These are phyloP conservation scores for Furnarius figulus DNA, from an alignment of 2,113 vertebrate species.

Conservation along the genomic window DNA sequence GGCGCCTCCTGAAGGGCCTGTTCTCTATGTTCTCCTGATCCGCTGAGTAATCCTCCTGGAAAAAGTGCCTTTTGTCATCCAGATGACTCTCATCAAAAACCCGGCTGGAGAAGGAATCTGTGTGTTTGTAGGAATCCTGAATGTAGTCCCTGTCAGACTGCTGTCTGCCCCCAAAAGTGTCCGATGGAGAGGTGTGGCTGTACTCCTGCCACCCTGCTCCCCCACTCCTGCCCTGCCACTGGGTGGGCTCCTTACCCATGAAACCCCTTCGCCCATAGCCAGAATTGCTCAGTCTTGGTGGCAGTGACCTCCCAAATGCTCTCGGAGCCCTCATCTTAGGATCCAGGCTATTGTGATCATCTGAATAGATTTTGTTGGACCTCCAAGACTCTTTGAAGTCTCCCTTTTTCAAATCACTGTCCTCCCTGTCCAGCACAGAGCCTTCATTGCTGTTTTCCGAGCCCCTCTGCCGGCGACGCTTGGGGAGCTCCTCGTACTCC, in stretches of 20 bases:
- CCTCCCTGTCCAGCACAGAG: conserved; percentile 67
- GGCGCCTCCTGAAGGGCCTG: conserved; percentile 85
- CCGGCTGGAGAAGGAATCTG: conserved; percentile 78
- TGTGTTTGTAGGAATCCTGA: conserved; percentile 82
- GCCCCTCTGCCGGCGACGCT: conserved; percentile 88
- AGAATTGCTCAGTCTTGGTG: conserved; percentile 87
- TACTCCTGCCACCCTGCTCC: conserved; percentile 83
- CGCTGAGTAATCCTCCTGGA: conserved; percentile 77
- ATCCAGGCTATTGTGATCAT: conserved; percentile 82
- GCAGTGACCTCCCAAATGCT: conserved; percentile 86
- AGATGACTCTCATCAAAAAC: conserved; percentile 81
- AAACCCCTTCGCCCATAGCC: conserved; percentile 83
- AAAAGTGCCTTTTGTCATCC: conserved; percentile 80
- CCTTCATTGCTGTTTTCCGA: conserved; percentile 80
- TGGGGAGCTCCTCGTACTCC: conserved; percentile 94
- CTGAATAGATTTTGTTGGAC: conserved; percentile 87
- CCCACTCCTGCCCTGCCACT: conserved; percentile 84
- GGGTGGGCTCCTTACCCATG: conserved; percentile 79
- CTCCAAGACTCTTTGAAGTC: conserved; percentile 91
- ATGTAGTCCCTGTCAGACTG: conserved; percentile 80
- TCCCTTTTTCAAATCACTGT: conserved; percentile 79
- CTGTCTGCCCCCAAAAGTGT: conserved; percentile 76
- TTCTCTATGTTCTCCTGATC: conserved; percentile 88
- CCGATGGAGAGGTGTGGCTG: conserved; percentile 71
- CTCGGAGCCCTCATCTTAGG: conserved; percentile 75